Percentiles rank a stretch among this genome's conserved stretches.
Conservation (phyloP, 2,888 invertebrate species). For the Xestobium rufovillosum region DNA sequence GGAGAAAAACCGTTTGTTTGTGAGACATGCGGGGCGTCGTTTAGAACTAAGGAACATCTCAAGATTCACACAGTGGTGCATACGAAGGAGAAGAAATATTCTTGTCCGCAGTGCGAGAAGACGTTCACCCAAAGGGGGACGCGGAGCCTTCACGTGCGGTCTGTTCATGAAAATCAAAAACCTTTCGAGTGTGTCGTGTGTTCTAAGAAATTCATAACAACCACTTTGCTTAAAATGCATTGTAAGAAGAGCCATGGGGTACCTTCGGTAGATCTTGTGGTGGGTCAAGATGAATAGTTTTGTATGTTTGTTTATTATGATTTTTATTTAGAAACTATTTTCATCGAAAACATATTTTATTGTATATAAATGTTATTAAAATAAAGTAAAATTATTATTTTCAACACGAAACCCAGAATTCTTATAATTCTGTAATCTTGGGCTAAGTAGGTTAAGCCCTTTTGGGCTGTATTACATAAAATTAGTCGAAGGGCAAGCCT, state of each 20-base stretch:
- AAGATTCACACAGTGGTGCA: constrained; percentile 34
- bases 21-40: constrained; percentile 12
- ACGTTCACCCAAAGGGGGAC: constrained; percentile 5
- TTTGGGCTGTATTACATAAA: too few species aligned
- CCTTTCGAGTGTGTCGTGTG: constrained; percentile 18
- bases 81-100: constrained; percentile 3
- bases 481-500: too few species aligned
- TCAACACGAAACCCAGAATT: constrained; percentile 17
- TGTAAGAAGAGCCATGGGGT: constrained; percentile 4
- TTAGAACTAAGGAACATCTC: constrained; percentile 5
- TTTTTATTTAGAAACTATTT: too few species aligned
- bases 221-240: constrained; percentile 17
- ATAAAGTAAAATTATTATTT: too few species aligned
- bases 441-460: too few species aligned
- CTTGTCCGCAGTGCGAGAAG: constrained; percentile 14
- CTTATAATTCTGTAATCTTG: too few species aligned
- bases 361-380: too few species aligned
- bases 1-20: constrained; percentile 24
- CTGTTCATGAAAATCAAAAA: constrained; percentile 13
- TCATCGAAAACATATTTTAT: too few species aligned
- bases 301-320: too few species aligned
- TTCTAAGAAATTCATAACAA: constrained; percentile 17
- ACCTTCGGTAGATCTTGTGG: too few species aligned
- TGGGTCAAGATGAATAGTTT: too few species aligned
- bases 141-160: constrained; percentile 3